phyloP scores from a whole-genome alignment of 2,888 invertebrate genomes.

The Drosophila falleni region DNA sequence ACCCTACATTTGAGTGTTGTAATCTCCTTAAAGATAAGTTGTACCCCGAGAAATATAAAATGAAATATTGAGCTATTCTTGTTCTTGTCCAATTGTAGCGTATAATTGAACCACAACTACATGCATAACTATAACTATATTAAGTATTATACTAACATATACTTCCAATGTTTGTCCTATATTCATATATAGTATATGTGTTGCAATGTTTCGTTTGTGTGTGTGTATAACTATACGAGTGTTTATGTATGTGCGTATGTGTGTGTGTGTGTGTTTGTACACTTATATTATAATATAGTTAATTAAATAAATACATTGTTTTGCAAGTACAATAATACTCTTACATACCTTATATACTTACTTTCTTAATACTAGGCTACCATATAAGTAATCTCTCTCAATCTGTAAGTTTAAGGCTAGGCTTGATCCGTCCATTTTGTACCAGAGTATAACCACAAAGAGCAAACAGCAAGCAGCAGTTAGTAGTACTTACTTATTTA shows the following conservation, averaged over 20 bases:
- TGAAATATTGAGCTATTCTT: constrained; percentile 28
- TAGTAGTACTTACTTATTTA: constrained; percentile 3
- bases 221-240: constrained; percentile 10
- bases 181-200: constrained; percentile 30
- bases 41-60: constrained; percentile 7
- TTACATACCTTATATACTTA: constrained; percentile 16
- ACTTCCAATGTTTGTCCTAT: constrained; percentile 11
- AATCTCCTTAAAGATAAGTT: constrained; percentile 42
- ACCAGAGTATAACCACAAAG: constrained; percentile 22
- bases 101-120: constrained; percentile 52
- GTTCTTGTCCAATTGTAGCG: constrained; percentile 48
- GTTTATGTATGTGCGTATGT: constrained; percentile 17
- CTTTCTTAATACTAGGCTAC: constrained; percentile 51
- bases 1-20: constrained; percentile 41
- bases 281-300: constrained; percentile 25
- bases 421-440: constrained; percentile 8
- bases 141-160: constrained; percentile 28
- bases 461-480: constrained; percentile 27
- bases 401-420: constrained; percentile 18
- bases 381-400: constrained; percentile 51
- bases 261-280: constrained; percentile 8
- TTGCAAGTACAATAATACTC: constrained; percentile 39
- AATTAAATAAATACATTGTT: constrained; percentile 40
- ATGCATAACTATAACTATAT: constrained; percentile 34
- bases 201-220: constrained; percentile 29